A percentile compares a stretch with the other conserved stretches of the same genome.
Evolutionary conservation across 2,888 invertebrate genomes (phyloP).

Genomic region (Volucella inflata): DNA sequence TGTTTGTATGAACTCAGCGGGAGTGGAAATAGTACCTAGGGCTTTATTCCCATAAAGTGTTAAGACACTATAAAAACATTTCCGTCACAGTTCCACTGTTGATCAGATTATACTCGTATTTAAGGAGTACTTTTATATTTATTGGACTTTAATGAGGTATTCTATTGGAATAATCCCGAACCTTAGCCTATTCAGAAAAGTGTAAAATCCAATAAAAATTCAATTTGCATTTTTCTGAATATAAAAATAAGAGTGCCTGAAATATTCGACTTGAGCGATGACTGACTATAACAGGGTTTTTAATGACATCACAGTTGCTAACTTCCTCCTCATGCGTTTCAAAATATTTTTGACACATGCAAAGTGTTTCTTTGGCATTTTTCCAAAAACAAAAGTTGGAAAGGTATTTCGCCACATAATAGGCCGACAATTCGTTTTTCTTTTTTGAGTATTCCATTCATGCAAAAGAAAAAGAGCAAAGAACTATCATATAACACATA

Average conservation of each 20-base stretch:
- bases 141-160: too few species aligned
- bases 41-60: too few species aligned
- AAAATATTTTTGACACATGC: conserved; percentile 34
- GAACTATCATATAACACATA: background rate
- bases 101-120: too few species aligned
- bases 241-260: background rate
- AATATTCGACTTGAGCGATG: conserved; percentile 24
- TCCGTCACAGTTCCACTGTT: too few species aligned
- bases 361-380: conserved; percentile 52
- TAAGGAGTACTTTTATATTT: too few species aligned
- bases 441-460: conserved; percentile 2
- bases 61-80: too few species aligned
- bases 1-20: too few species aligned
- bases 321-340: background rate
- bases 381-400: conserved; percentile 36
- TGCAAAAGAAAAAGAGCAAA: background rate
- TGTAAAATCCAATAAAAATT: background rate
- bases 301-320: conserved; percentile 21
- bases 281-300: conserved; percentile 13
- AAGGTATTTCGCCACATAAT: conserved; percentile 5
- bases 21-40: too few species aligned
- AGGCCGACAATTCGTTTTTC: conserved; percentile 3
- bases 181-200: background rate
- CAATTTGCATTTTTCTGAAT: conserved; percentile 34
- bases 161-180: background rate